Conservation (phyloP, 2,888 invertebrate genomes). For the Sphaerophoria rueppellii region DNA sequence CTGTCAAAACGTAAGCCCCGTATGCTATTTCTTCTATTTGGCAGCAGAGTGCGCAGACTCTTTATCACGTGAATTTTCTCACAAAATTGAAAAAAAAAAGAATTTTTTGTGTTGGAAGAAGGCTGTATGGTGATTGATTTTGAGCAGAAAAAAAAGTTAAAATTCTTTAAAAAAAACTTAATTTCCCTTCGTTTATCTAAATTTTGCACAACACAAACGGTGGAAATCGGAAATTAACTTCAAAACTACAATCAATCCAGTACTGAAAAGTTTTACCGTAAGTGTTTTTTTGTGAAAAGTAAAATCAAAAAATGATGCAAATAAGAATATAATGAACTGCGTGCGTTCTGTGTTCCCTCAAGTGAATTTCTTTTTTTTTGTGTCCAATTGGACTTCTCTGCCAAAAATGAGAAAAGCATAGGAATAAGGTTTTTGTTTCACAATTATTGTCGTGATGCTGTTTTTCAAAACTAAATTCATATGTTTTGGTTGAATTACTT, state of each 20-base stretch:
- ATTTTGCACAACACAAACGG: conserved; percentile 60
- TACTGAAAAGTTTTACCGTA: conserved; percentile 58
- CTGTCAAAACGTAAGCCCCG: conserved; percentile 41
- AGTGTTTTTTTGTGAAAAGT: conserved; percentile 58
- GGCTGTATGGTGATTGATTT: conserved; percentile 80
- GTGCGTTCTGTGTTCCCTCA: conserved; percentile 36
- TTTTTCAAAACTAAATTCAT: background rate
- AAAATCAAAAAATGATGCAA: conserved; percentile 38
- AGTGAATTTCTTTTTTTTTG: conserved; percentile 20
- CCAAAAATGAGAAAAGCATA: conserved; percentile 2
- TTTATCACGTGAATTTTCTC: conserved; percentile 86
- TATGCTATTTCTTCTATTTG: conserved; percentile 54
- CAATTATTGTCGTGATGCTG: conserved; percentile 5
- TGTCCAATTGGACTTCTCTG: background rate
- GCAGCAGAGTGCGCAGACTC: conserved; percentile 84
- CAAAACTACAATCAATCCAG: conserved; percentile 43
- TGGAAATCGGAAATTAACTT: conserved; percentile 66
- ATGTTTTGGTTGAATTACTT: conserved; percentile 1
- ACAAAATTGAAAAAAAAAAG: conserved; percentile 20
- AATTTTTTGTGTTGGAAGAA: conserved; percentile 81
- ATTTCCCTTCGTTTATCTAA: conserved; percentile 71
- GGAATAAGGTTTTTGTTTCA: conserved; percentile 3
- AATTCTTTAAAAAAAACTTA: conserved; percentile 74
- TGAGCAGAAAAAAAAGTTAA: conserved; percentile 68
- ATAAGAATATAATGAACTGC: conserved; percentile 23